Evolutionary conservation across 2,888 invertebrate genomes (phyloP), one percentile per base, ranked within the genome.

Genomic region (Meghimatium bilineatum): DNA sequence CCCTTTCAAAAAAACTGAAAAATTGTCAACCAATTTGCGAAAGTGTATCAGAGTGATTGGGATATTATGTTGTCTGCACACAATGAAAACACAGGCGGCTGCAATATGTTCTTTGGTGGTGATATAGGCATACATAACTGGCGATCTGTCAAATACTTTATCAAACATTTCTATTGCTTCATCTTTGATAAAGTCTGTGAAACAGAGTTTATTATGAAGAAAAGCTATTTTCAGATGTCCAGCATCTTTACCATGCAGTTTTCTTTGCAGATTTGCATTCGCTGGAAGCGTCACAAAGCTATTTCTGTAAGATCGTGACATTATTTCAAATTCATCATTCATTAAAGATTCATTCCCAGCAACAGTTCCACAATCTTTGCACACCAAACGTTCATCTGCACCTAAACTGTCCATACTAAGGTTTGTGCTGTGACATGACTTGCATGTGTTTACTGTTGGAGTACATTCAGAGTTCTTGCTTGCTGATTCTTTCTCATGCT

Each of bases 141-240:
- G 34, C 1, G 44, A n/a, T 29, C 44, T 36, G 0, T 34, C 52
- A 56, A 75, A 81, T 5, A 75, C 34, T 49, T 49, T n/a, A 14
- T 81, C 75, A 66, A 63, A 81, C 81, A 81, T 75, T 38, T 74
- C 74, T 38, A 38, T 29, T 26, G 81, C 63, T 29, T 81, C 81
- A n/a, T 29, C 38, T 75, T 75, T 81, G 20, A 81, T 44, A 1
- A 29, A 2, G 0, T 74, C 44, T 32, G 81, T 36, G 14, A 81
- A 81, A 49, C 74, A 74, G 12, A 81, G 36, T 32, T 75, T 81
- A 20, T 81, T 71, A n/a, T 66, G 44, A 32, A 81, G 44, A n/a
- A 32, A 38, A 8, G 38, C 23, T 38, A 81, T 81, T 75, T 75
- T 81, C 6, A 66, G 26, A 12, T 66, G 75, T 12, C 81, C 81